Evolutionary conservation across 1,140 invertebrate species (phyloP).

Genomic region (Dreissena rostriformis): DNA sequence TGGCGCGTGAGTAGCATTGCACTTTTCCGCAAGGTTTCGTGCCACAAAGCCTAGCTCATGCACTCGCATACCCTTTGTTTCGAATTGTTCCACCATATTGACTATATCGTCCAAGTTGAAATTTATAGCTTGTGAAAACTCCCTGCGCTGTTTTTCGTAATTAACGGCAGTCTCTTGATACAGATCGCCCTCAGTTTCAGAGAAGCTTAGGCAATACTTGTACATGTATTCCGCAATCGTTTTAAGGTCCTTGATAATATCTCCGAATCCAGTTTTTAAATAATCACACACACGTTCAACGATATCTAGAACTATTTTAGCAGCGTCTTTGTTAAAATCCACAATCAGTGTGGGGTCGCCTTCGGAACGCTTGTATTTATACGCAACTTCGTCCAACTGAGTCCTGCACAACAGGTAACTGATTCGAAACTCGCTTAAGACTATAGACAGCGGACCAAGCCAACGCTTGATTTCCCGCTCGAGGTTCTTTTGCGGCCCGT

Average conservation of each 20-base stretch:
- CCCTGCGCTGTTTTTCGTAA: conserved; percentile 69
- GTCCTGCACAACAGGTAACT: conserved; percentile 36
- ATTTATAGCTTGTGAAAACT: conserved; percentile 60
- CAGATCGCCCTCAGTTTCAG: conserved; percentile 51
- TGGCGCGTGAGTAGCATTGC: conserved; percentile 59
- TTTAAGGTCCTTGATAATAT: conserved; percentile 56
- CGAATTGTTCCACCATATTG: conserved; percentile 64
- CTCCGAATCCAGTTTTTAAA: conserved; percentile 61
- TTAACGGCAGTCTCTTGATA: conserved; percentile 70
- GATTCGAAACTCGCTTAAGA: conserved; percentile 47
- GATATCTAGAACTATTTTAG: conserved; percentile 50
- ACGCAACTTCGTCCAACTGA: conserved; percentile 49
- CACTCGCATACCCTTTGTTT: conserved; percentile 60
- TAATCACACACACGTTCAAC: conserved; percentile 54
- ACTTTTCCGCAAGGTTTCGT: conserved; percentile 60
- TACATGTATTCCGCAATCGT: conserved; percentile 61
- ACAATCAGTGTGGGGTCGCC: conserved; percentile 30
- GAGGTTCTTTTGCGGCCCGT: conserved; percentile 54
- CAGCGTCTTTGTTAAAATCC: conserved; percentile 36
- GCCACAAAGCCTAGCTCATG: conserved; percentile 62
- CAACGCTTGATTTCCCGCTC: conserved; percentile 62
- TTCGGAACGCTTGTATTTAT: conserved; percentile 7
- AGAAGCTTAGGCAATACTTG: conserved; percentile 71
- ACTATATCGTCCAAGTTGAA: conserved; percentile 60
- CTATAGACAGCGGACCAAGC: conserved; percentile 22